Evolutionary conservation across 2,888 invertebrate genomes (phyloP), one percentile per base, ranked within the genome.

Genomic region (Eupithecia dodoneata): DNA sequence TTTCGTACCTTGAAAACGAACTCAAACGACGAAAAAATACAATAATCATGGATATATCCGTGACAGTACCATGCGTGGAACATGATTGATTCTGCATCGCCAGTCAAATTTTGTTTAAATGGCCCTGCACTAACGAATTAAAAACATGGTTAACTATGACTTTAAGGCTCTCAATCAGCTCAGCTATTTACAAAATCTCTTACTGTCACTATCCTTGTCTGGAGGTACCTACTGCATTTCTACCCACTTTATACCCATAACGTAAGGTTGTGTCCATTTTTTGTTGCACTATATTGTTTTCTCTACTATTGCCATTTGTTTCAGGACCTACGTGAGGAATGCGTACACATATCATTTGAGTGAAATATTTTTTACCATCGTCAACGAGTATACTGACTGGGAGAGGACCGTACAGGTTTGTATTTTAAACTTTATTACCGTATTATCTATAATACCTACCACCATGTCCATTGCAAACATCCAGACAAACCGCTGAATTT

Each of bases 361-460:
- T 88, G 99, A 99, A 95, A 99, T 99, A 90, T 99, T 99, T 95
- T 98, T 98, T 91, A 98, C 99, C 83, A 98, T 99, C 78, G 98
- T 98, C 81, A 99, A 99, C 89, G 99, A 99, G 89, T 99, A 99
- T 90, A 99, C 99, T 47, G 99, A 99, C 91, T 99, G 99, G 99
- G 98, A 98, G 87, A 95, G 98, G 84, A 98, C 98, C 59, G 98
- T 98, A 13, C 95, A 95, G 91, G 95, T 95, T 88, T 59, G n/a
- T 18, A 7, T n/a, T 59, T 0, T 59, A 18, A 18, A n/a, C n/a
- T n/a, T 7, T 7, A 6, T 44, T 44, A 6, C 30, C 30, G 30
- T 30, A 0, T 30, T 30, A 30, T 30, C 30, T 30, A 30, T 30
- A 30, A 30, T 30, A 30, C 15, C 0, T 45, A 45, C 3, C 10